Conservation (phyloP, 2,888 invertebrate genomes). For the Parnassius orleans region DNA sequence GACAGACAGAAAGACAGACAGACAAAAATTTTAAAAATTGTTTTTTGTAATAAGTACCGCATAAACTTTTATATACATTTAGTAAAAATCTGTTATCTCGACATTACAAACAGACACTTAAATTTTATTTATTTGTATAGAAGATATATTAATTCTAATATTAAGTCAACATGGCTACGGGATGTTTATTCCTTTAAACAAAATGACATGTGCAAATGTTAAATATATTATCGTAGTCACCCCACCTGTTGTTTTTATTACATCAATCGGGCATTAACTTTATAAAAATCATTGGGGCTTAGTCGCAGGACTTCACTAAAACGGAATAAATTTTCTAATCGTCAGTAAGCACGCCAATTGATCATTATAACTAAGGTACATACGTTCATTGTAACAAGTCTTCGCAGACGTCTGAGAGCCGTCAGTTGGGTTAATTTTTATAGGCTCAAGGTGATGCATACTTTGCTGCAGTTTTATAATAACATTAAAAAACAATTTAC, state of each 20-base stretch:
- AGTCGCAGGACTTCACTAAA: neutral
- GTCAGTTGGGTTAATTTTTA: neutral
- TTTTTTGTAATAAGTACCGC: too few species aligned
- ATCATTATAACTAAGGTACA: neutral
- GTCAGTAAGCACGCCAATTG: neutral
- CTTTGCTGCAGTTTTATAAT: neutral
- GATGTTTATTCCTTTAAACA: neutral
- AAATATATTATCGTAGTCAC: neutral
- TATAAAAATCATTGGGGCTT: neutral
- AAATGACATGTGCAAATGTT: neutral
- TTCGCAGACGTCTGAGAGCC: neutral
- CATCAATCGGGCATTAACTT: too few species aligned
- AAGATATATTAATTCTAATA: too few species aligned
- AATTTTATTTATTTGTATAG: too few species aligned
- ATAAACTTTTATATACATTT: too few species aligned
- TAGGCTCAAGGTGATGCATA: constrained; percentile 12
- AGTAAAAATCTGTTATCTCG: too few species aligned
- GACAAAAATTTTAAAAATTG: too few species aligned
- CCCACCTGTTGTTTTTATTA: constrained; percentile 2
- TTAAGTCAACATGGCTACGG: neutral
- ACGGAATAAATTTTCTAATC: constrained; percentile 10
- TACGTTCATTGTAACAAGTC: neutral
- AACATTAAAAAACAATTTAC: constrained; percentile 7
- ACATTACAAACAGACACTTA: too few species aligned
- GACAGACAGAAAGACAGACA: too few species aligned